These are phyloP conservation scores for Cheilinus undulatus DNA, from an alignment of 2,113 vertebrate species.

Conservation along the genomic window DNA sequence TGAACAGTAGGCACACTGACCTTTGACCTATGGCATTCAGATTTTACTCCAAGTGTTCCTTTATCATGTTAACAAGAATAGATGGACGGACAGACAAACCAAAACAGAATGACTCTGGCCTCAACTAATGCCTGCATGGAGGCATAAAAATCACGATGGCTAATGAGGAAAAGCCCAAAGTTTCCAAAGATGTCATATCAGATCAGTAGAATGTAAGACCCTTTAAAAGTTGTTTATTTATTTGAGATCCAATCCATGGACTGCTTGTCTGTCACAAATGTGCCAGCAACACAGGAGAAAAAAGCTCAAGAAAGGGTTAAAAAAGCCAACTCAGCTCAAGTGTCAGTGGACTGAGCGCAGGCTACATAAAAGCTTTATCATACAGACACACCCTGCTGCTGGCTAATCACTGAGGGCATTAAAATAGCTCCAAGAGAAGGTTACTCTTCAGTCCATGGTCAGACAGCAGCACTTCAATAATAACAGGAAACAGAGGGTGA, in stretches of 20 bases:
- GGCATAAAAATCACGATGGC: no score
- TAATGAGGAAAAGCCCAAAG: no score
- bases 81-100: no score
- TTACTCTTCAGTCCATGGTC: background rate
- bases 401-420: background rate
- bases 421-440: background rate
- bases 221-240: no score
- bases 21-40: no score
- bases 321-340: no score
- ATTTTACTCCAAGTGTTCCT: no score
- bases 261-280: background rate
- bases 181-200: background rate
- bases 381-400: constrained; percentile 16
- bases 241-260: background rate
- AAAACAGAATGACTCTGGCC: no score
- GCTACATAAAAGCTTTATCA: background rate
- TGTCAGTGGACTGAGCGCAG: background rate
- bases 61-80: no score
- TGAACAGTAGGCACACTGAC: no score
- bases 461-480: background rate
- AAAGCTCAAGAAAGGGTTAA: no score
- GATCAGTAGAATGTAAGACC: background rate
- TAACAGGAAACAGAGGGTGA: constrained; percentile 57
- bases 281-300: background rate
- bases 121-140: no score